Percentiles rank a stretch among this genome's conserved stretches.
These are phyloP conservation scores for Drosophila setosimentum DNA, from an alignment of 2,888 invertebrate genomes.

Conservation along the genomic window DNA sequence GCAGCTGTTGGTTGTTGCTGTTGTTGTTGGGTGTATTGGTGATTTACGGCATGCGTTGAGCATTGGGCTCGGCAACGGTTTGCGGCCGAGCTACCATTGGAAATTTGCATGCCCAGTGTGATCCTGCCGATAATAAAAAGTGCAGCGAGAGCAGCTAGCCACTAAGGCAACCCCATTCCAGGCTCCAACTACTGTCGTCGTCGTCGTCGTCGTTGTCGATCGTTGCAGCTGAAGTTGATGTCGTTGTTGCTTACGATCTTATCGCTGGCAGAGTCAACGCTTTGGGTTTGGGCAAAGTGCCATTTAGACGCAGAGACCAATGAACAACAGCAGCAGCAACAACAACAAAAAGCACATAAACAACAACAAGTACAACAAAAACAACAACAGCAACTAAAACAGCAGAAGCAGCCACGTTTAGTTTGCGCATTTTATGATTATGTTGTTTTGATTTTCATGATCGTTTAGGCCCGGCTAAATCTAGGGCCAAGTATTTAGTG, in stretches of 20 bases:
- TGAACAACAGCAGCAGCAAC: slow-evolving; percentile 53
- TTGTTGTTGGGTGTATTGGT: slow-evolving; percentile 60
- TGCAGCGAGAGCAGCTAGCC: slow-evolving; percentile 44
- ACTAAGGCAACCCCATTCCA: slow-evolving; percentile 18
- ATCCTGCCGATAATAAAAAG: slow-evolving; percentile 80
- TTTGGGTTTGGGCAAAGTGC: slow-evolving; percentile 78
- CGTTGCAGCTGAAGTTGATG: slow-evolving; percentile 43
- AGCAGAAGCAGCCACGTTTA: slow-evolving; percentile 75
- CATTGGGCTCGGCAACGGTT: slow-evolving; percentile 45
- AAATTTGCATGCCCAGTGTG: slow-evolving; percentile 82
- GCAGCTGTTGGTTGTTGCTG: slow-evolving; percentile 54
- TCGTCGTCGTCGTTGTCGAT: slow-evolving; percentile 31
- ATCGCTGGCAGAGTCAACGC: slow-evolving; percentile 77
- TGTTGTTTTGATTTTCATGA: slow-evolving; percentile 81
- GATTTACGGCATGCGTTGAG: slow-evolving; percentile 82
- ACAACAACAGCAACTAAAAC: slow-evolving; percentile 54
- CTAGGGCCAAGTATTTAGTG: slow-evolving; percentile 74
- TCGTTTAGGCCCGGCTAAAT: slow-evolving; percentile 60
- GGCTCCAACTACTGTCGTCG: slow-evolving; percentile 51
- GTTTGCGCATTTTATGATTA: slow-evolving; percentile 81
- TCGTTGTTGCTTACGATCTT: slow-evolving; percentile 70
- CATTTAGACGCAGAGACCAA: slow-evolving; percentile 77
- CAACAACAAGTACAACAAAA: slow-evolving; percentile 46
- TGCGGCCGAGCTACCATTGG: slow-evolving; percentile 60
- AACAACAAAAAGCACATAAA: slow-evolving; percentile 28